Conservation (phyloP, 2,888 invertebrate species). For the Ichneumoninae sp. region DNA sequence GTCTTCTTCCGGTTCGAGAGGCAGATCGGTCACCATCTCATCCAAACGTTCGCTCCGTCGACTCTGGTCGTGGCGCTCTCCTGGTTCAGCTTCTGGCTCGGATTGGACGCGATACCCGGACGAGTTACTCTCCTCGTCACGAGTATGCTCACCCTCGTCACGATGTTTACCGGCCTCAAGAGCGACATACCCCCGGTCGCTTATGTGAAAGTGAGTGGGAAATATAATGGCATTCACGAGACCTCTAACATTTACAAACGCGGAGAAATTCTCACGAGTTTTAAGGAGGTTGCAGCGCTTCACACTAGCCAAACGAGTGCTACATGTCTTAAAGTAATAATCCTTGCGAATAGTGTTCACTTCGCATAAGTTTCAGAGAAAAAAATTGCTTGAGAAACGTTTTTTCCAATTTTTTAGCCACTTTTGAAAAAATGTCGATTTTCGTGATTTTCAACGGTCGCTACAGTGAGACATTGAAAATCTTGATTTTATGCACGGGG, state of each 20-base stretch:
- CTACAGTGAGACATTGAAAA: too few species aligned
- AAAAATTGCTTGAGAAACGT: too few species aligned
- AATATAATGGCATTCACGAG: constrained; percentile 6
- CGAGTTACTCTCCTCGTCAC: constrained; percentile 92
- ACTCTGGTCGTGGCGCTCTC: constrained; percentile 93
- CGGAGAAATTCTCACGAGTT: constrained; percentile 23
- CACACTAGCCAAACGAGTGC: too few species aligned
- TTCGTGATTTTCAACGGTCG: too few species aligned
- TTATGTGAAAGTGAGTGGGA: constrained; percentile 90
- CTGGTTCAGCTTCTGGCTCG: constrained; percentile 95
- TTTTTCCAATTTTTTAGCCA: too few species aligned
- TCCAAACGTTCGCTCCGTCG: constrained; percentile 94
- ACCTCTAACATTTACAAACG: constrained; percentile 16
- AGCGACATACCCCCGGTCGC: constrained; percentile 94
- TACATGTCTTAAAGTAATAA: too few species aligned
- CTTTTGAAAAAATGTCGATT: too few species aligned
- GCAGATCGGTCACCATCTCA: constrained; percentile 93
- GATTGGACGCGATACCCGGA: constrained; percentile 93
- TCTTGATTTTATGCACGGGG: too few species aligned
- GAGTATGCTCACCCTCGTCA: constrained; percentile 93
- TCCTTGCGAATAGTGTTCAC: too few species aligned
- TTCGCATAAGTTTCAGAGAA: too few species aligned
- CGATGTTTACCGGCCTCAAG: constrained; percentile 93
- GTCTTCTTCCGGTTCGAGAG: constrained; percentile 93
- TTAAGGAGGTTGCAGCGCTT: background rate